Conservation (phyloP, 2,113 vertebrate species). For the Oreocharis arfaki region DNA sequence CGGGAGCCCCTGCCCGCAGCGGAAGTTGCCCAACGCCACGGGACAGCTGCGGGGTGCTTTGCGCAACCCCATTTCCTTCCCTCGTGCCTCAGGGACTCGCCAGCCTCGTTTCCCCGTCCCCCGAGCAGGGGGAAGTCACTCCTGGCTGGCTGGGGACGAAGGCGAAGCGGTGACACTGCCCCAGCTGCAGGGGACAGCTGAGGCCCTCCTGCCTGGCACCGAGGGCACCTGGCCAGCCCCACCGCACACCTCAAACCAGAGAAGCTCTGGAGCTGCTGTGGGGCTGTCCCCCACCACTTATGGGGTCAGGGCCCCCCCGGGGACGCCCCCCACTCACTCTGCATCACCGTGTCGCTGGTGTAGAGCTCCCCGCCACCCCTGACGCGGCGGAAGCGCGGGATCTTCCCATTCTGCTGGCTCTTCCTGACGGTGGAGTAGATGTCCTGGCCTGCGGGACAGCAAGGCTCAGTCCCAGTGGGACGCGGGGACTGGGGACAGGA, state of each 20-base stretch:
- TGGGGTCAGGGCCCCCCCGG: too few species aligned
- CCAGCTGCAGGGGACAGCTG: neutral
- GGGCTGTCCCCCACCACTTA: too few species aligned
- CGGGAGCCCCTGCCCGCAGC: neutral
- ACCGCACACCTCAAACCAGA: neutral
- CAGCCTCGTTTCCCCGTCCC: neutral
- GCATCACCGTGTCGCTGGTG: slow-evolving; percentile 72
- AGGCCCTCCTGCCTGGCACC: neutral
- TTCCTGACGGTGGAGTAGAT: slow-evolving; percentile 78
- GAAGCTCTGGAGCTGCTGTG: too few species aligned
- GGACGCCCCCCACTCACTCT: slow-evolving; percentile 56
- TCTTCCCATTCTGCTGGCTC: slow-evolving; percentile 70
- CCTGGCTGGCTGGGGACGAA: neutral
- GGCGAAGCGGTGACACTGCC: neutral
- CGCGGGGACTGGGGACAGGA: neutral
- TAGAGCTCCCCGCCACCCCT: slow-evolving; percentile 66
- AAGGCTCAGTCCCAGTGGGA: neutral
- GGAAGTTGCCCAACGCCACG: neutral
- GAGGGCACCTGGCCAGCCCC: rapidly evolving
- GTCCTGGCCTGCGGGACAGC: slow-evolving; percentile 21
- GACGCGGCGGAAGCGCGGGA: slow-evolving; percentile 72
- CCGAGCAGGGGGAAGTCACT: neutral
- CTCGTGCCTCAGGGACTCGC: neutral
- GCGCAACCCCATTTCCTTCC: neutral
- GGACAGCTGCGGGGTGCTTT: neutral